Base-by-base conservation (phyloP, 1,140 invertebrate species). In the Amyelois transitella region DNA sequence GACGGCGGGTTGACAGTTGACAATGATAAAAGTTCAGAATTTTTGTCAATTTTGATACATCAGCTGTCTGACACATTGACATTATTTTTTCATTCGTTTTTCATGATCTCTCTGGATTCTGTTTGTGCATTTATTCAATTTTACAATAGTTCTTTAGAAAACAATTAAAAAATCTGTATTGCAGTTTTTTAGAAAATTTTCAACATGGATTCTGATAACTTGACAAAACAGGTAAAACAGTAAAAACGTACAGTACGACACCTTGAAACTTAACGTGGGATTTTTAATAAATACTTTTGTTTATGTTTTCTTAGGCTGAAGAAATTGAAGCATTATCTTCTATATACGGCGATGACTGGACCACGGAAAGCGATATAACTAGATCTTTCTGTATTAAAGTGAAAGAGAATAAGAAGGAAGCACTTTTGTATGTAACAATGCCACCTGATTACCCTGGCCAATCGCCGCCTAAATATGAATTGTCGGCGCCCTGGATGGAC, bases 301-400 rank as follows among this genome's bases (percentile, higher is more conserved):
- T 49, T 28, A 25, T 58, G 19, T 43, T 51, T 52, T 58, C 43
- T 18, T 62, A 93, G 92, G 70, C 74, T 12, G 94, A 96, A 66
- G 95, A 96, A 89, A 88, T 95, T 28, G 93, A 95, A 86, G 92
- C 92, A 1, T 77, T 96, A 8, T 87, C 85, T 57, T 91, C 94
- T n/a, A 96, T 96, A 53, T 96, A 95, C 75, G 92, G 90, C 3
- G 84, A 91, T 45, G 93, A 95, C 64, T 95, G 92, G 91, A 84
- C 88, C 53, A 88, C 85, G 1, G 91, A 94, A 59, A 90, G 92
- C 79, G 89, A 88, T 58, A 81, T 75, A 12, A 81, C 88, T 24
- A 82, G 86, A 63, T 83, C 88, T 0, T 94, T 91, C 66, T 90
- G 88, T 66, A 90, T 93, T n/a, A 82, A 74, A 52, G 81, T 93